A percentile compares a stretch with the other conserved stretches of the same genome.
These are phyloP conservation scores for Danio aesculapii DNA, from an alignment of 2,797 vertebrate genomes.

Conservation along the genomic window DNA sequence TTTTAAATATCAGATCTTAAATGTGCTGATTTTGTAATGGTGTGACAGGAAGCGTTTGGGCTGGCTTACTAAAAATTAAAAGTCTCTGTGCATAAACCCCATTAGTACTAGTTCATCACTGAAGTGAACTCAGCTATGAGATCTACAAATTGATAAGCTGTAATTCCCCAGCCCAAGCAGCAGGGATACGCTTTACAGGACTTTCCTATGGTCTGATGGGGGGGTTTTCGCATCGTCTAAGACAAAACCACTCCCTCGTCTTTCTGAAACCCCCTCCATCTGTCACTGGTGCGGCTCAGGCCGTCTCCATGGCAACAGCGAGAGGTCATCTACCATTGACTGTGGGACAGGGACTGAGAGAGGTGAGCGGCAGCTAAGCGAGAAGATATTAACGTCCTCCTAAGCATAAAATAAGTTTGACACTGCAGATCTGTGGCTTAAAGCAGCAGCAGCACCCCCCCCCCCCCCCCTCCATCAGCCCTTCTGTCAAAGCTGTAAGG, in stretches of 20 bases:
- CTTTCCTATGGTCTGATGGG: background rate
- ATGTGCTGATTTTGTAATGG: no score
- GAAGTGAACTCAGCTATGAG: background rate
- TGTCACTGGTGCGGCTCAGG: slow-evolving; percentile 57
- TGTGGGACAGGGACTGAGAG: background rate
- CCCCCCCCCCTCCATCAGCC: slow-evolving; percentile 8
- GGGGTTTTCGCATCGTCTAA: slow-evolving; percentile 24
- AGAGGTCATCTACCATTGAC: slow-evolving; percentile 46
- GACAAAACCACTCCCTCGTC: slow-evolving; percentile 43
- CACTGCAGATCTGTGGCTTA: slow-evolving; percentile 25
- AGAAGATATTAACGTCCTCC: slow-evolving; percentile 18
- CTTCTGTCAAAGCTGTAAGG: slow-evolving; percentile 31
- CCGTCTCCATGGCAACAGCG: slow-evolving; percentile 54
- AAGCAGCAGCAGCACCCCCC: background rate
- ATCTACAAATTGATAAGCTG: background rate
- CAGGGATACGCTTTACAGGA: background rate
- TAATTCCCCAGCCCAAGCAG: background rate
- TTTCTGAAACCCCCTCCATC: slow-evolving; percentile 63
- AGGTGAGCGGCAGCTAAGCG: background rate
- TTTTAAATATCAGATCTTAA: no score
- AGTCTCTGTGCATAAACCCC: no score
- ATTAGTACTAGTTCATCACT: slow-evolving; percentile 8
- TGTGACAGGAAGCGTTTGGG: no score
- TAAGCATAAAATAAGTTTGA: slow-evolving; percentile 33
- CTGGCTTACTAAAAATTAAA: no score